Evolutionary conservation across 2,113 vertebrate species (phyloP).

Genomic region (Blennius ocellaris): DNA sequence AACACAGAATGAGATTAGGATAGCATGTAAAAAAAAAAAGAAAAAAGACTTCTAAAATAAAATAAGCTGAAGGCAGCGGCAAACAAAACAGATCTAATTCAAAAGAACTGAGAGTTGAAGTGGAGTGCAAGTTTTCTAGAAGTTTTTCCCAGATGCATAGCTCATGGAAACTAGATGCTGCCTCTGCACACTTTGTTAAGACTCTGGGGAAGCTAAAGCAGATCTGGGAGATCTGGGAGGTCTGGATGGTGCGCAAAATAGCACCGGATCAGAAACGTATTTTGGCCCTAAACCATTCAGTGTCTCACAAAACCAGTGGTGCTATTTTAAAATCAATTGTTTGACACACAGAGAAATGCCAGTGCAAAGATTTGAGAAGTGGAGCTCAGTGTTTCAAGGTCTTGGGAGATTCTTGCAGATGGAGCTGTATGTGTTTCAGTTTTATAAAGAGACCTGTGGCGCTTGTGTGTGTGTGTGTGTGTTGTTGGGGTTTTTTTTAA

Average conservation of each 20-base stretch:
- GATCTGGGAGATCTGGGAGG: not conserved
- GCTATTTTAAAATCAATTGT: slow-evolving; percentile 29
- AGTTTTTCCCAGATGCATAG: slow-evolving; percentile 1
- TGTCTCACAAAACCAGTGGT: slow-evolving; percentile 3
- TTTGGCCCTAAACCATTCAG: slow-evolving; percentile 18
- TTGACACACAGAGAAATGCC: slow-evolving; percentile 16
- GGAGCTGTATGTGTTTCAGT: slow-evolving; percentile 16
- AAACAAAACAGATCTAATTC: not conserved
- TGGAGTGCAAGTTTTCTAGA: not conserved
- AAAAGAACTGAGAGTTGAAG: slow-evolving; percentile 1
- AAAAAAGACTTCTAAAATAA: not conserved
- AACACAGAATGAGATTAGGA: not conserved
- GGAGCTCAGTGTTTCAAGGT: slow-evolving; percentile 1
- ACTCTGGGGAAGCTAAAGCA: not conserved
- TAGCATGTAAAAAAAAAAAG: not conserved
- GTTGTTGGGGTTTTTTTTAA: no score
- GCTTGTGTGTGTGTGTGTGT: not conserved
- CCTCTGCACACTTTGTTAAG: slow-evolving; percentile 11
- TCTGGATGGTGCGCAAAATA: slow-evolving; percentile 15
- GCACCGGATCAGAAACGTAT: not conserved
- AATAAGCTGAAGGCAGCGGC: not conserved
- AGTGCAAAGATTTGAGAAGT: not conserved
- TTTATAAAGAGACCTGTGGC: slow-evolving; percentile 4
- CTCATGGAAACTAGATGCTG: slow-evolving; percentile 9
- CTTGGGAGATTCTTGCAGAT: slow-evolving; percentile 6